A percentile compares a stretch with the other conserved stretches of the same genome.
These are phyloP conservation scores for Limonius californicus DNA, from an alignment of 1,140 invertebrate species.

Conservation along the genomic window DNA sequence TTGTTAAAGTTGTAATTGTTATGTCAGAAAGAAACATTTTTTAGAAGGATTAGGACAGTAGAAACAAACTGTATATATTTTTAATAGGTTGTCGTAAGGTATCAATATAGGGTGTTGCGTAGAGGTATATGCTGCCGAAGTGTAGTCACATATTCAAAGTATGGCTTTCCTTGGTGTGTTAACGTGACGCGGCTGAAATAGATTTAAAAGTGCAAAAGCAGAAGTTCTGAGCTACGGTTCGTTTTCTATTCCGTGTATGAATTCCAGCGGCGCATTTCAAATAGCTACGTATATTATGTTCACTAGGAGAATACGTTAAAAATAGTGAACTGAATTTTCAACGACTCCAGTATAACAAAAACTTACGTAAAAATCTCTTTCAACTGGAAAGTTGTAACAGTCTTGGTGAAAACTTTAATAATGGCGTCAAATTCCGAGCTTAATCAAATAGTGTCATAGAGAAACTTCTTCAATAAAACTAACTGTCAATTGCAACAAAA, in stretches of 20 bases:
- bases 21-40: no score
- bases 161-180: constrained; percentile 1
- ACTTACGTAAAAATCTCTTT: no score
- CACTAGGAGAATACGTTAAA: background rate
- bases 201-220: background rate
- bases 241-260: constrained; percentile 1
- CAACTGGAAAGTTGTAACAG: no score
- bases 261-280: background rate
- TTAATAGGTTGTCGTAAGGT: no score
- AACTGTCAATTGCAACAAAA: background rate
- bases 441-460: no score
- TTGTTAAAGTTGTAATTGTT: no score
- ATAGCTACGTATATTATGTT: background rate
- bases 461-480: no score
- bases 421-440: no score
- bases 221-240: background rate
- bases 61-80: no score
- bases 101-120: no score
- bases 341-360: background rate
- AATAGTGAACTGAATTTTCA: background rate
- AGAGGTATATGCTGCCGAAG: background rate
- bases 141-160: background rate
- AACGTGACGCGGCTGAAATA: background rate
- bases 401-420: no score
- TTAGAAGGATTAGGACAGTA: no score